phyloP scores from a whole-genome alignment of 2,888 invertebrate species.

The Luffia ferchaultella region DNA sequence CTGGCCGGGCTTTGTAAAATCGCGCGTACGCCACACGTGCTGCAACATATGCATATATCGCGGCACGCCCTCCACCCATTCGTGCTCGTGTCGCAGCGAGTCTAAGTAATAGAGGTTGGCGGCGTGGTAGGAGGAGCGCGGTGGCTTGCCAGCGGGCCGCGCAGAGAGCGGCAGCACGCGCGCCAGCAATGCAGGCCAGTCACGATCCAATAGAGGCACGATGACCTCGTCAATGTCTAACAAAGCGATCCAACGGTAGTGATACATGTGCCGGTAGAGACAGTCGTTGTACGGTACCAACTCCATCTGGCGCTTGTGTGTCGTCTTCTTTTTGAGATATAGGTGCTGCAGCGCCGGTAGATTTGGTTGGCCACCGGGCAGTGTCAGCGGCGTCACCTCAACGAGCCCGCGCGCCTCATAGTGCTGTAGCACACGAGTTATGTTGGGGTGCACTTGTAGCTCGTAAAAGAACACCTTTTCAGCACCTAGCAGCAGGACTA shows the following conservation, averaged over 20 bases:
- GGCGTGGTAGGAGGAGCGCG: conserved; percentile 85
- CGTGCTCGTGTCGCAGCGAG: conserved; percentile 82
- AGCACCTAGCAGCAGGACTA: conserved; percentile 85
- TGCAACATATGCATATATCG: conserved; percentile 93
- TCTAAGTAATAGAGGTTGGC: conserved; percentile 94
- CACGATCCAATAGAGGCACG: conserved; percentile 79
- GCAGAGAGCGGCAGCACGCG: conserved; percentile 72
- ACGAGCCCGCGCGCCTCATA: conserved; percentile 74
- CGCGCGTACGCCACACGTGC: conserved; percentile 88
- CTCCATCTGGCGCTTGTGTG: conserved; percentile 94
- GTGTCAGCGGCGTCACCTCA: conserved; percentile 79
- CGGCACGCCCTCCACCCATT: conserved; percentile 81
- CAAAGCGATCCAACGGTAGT: conserved; percentile 89
- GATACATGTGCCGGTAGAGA: conserved; percentile 89
- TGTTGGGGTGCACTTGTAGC: conserved; percentile 90
- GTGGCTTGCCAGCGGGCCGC: conserved; percentile 50
- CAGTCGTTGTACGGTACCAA: conserved; percentile 97
- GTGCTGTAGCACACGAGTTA: conserved; percentile 79
- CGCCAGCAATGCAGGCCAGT: conserved; percentile 83
- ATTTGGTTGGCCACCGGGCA: conserved; percentile 92
- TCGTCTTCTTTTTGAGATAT: conserved; percentile 89
- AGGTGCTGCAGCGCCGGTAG: conserved; percentile 88
- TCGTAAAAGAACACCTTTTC: conserved; percentile 93
- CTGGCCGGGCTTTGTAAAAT: conserved; percentile 92
- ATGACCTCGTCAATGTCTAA: conserved; percentile 95